Base-by-base conservation (phyloP, 64 coral and sea anemone genomes). In the Platygyra sinensis region DNA sequence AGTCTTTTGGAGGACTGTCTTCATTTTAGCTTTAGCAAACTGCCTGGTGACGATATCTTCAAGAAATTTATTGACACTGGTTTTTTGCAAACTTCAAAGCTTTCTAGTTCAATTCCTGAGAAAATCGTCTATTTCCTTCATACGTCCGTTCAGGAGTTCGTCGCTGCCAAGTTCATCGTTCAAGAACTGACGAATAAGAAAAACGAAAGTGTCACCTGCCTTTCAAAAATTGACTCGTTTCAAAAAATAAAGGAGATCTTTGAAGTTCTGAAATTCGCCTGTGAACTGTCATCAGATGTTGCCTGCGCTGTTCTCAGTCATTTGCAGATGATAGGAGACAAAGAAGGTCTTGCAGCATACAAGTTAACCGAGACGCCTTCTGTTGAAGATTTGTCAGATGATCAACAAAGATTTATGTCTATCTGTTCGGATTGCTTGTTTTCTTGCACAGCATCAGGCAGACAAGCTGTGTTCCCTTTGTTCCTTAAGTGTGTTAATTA, bases 61-160 rank as follows among this genome's bases (percentile, higher is more conserved):
- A 38, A 30, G 25, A 10, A 72, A 8, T 72, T 93, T 61, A 19
- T 88, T 29, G 16, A 75, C 17, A 28, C 82, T 5, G 91, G 91
- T 69, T 77, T 93, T 55, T 77, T 93, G 33, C 86, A 85, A 72
- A 46, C 88, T 88, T 30, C 64, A 8, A 88, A 93, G 67, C 74
- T 52, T 11, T 60, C 63, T 2, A 73, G 74, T 72, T 20, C 25
- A 52, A 46, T 33, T 74, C 85, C 65, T 14, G 72, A 88, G 51
- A 59, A 65, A 60, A 92, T 93, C 74, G 59, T 93, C 11, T 72
- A 64, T n/a, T 93, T 93, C 27, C 57, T 93, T 8, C 91, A 93
- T 25, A 88, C 88, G 25, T 59, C 75, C 2, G 22, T 93, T 6
- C 91, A 93, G 79, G 91, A 93, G 86, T 93, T 93, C 55, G 85